Evolutionary conservation across 2,113 vertebrate species (phyloP), one percentile per base, ranked within the genome.

Genomic region (Hyperopisus bebe): DNA sequence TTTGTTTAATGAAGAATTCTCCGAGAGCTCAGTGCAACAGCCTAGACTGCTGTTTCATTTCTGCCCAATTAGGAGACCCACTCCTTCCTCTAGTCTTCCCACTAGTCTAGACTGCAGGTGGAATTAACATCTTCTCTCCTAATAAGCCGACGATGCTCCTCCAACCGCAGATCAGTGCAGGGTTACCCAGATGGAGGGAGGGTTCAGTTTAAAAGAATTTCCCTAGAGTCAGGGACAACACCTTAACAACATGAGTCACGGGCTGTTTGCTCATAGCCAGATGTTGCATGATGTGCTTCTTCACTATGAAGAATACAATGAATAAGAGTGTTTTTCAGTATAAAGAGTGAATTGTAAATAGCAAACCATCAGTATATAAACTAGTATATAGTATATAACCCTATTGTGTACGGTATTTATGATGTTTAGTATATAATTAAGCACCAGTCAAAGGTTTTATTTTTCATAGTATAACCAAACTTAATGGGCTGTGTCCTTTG

Each of bases 31-130:
- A 86, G 47, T 27, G 35, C 10, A 86, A 39, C 4, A 35, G 27
- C 42, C 66, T 17, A 8, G 15, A 77, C n/a, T 42, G n/a, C n/a
- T 50, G 44, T 21, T 21, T 19, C 27, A 50, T 42, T 58, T 35
- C 50, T 87, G 27, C 53, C 50, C 8, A 4, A 44, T 62, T 84
- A 5, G 46, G 82, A 83, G 21, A 44, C 74, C 9, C 10, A 84
- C 3, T n/a, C 80, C 44, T 13, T 84, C 44, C 39, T 84, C 19
- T 21, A 84, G 39, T 46, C 82, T 47, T 44, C 82, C 44, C 44
- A 24, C 82, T 84, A 84, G 44, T 84, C 39, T 47, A 46, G 82
- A 84, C 82, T 47, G 82, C 82, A 84, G 82, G 82, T 84, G 9
- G 82, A 84, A 84, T 47, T 17, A 84, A 84, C 42, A 42, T 24